Evolutionary conservation across 1,140 invertebrate genomes (phyloP).

Genomic region (Lepidotrigona ventralis): DNA sequence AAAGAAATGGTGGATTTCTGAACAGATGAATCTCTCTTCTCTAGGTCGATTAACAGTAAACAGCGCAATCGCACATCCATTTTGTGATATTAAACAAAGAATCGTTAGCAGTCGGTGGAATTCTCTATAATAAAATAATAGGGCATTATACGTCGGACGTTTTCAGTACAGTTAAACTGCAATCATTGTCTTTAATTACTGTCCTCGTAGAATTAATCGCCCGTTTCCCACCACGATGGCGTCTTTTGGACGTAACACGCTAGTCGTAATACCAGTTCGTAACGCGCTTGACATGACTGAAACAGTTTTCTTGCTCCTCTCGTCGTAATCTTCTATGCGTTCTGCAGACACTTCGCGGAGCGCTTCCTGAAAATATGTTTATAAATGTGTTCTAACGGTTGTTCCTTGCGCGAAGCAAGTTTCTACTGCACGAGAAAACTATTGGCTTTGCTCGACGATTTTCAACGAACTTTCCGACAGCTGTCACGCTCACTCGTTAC

Average conservation of each 20-base stretch:
- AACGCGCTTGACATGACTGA: neutral
- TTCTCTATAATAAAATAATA: neutral
- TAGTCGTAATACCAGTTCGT: neutral
- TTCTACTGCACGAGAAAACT: neutral
- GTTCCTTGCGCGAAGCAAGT: slow-evolving; percentile 8
- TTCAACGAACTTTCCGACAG: neutral
- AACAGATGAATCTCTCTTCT: neutral
- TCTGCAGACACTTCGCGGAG: slow-evolving; percentile 8
- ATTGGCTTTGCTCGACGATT: neutral
- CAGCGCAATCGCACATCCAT: neutral
- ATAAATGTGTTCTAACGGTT: slow-evolving; percentile 19
- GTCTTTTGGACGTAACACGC: too few relatives aligned
- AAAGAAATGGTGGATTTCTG: neutral
- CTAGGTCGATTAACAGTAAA: slow-evolving; percentile 21
- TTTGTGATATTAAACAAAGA: neutral
- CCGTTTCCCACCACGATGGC: neutral
- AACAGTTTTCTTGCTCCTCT: slow-evolving; percentile 22
- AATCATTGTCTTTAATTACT: slow-evolving; percentile 15
- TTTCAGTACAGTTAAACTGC: slow-evolving; percentile 22
- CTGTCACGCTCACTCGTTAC: neutral
- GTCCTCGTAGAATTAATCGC: slow-evolving; percentile 24
- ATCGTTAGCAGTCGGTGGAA: neutral
- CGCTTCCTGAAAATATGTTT: slow-evolving; percentile 20
- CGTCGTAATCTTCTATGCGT: slow-evolving; percentile 19
- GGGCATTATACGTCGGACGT: neutral